phyloP scores from a whole-genome alignment of 2,113 vertebrate genomes.

The Tenrec ecaudatus region DNA sequence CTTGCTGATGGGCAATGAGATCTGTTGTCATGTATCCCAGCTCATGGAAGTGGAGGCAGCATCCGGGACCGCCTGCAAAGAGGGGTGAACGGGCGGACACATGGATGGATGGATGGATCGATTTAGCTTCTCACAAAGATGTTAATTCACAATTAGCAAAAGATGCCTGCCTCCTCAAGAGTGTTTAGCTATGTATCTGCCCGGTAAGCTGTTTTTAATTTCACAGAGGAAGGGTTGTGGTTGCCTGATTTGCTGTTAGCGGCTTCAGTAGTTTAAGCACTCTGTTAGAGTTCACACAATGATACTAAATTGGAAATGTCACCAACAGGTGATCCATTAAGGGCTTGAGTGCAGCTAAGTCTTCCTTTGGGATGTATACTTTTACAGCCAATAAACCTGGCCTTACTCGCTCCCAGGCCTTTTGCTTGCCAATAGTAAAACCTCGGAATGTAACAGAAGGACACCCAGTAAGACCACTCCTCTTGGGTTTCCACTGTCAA shows the following conservation, averaged over 20 bases:
- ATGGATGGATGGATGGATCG: slow-evolving; percentile 22
- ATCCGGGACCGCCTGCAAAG: not conserved
- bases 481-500: slow-evolving; percentile 60
- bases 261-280: slow-evolving; percentile 58
- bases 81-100: not conserved
- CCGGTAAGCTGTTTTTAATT: slow-evolving; percentile 45
- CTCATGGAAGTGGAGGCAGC: not conserved
- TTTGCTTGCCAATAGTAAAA: slow-evolving; percentile 72
- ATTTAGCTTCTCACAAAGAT: not conserved
- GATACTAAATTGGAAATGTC: slow-evolving; percentile 70
- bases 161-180: slow-evolving; percentile 30
- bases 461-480: slow-evolving; percentile 25
- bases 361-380: slow-evolving; percentile 82
- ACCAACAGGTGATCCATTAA: slow-evolving; percentile 82
- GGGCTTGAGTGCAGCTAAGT: slow-evolving; percentile 68
- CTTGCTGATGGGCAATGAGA: too few relatives aligned
- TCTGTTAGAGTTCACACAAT: slow-evolving; percentile 69
- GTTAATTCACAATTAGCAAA: slow-evolving; percentile 40
- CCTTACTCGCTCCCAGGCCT: slow-evolving; percentile 60
- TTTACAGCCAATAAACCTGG: slow-evolving; percentile 82
- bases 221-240: slow-evolving; percentile 54
- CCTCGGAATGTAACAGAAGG: slow-evolving; percentile 44
- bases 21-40: not conserved
- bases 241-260: slow-evolving; percentile 62
- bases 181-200: slow-evolving; percentile 40